Evolutionary conservation across 2,888 invertebrate species (phyloP), one percentile per base, ranked within the genome.

Genomic region (Cactoblastis cactorum): DNA sequence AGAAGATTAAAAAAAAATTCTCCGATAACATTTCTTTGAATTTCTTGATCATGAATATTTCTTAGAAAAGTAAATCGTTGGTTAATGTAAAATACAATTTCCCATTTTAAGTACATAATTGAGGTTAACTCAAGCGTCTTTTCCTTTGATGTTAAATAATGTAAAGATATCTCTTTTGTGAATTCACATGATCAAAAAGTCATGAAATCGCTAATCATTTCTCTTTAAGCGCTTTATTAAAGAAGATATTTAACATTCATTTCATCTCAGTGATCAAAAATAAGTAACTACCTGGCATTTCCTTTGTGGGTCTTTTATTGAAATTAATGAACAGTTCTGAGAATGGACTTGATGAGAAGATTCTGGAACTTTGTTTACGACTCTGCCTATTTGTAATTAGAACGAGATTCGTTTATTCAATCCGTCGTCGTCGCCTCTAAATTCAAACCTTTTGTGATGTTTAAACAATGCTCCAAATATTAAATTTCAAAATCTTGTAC

Each of bases 321-420:
- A 66, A 66, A 69, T 67, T 67, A 69, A 70, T 66, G 63, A 63
- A 60, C 56, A 53, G 50, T 53, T 53, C 52, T 52, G 53, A 48
- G 54, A 54, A 54, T 55, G 58, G 62, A 58, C 65, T 63, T 61
- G 60, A 60, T 53, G 62, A 57, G 57, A 54, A 50, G 57, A 57
- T 57, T 59, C 57, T 55, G 58, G 52, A 56, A 54, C 52, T 58
- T 63, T 62, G 58, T 64, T 67, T 65, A 63, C 54, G 57, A 60
- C 59, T 55, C 54, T 48, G 53, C 50, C 58, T 62, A 65, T 61
- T 60, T 58, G 57, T 53, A 58, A 61, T 62, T 59, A 54, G 58
- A 51, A 32, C 51, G 51, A 55, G 57, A 53, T 28, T 28, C 28
- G 28, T 28, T 28, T 28, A 28, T 28, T 4, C 8, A 28, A 28